Base-by-base conservation (phyloP, 2,888 invertebrate species). In the Heliconius cydno region DNA sequence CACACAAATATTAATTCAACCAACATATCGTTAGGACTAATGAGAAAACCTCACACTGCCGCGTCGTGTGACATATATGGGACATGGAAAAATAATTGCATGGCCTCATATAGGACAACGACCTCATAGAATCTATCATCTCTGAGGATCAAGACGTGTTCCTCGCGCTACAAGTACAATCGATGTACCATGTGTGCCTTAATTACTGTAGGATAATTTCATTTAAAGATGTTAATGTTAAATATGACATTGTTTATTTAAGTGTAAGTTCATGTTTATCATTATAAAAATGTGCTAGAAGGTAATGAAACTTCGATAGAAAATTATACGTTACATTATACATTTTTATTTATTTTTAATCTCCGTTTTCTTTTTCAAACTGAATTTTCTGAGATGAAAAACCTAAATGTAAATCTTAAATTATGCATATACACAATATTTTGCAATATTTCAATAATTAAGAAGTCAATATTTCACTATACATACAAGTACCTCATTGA, bases 101-200 rank as follows among this genome's bases (percentile, higher is more conserved):
- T 6, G 13, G 72, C 28, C 68, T 52, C 52, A 13, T 60, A 73
- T 73, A 34, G 73, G 60, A 22, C 60, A 60, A 73, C 60, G 73
- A n/a, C 57, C 57, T 34, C 57, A 73, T 34, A 57, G 57, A 57
- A 73, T 28, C 30, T 15, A n/a, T 52, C 57, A 72, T 57, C 13
- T 30, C 30, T 13, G n/a, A 73, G 73, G 73, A 73, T 73, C 73
- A 73, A 34, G 57, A 60, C 73, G 57, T 34, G 73, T 57, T 34
- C 73, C 60, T 34, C 57, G 57, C 13, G 12, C 57, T 72, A 41
- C 6, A 68, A 68, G 68, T 41, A 41, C 15, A 2, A 25, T 68
- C n/a, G n/a, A 68, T n/a, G n/a, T n/a, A n/a, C 38, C 67, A 67
- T 22, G n/a, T 38, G 38, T n/a, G 38, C 6, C n/a, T 12, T n/a